Percentiles rank a stretch among this genome's conserved stretches.
These are phyloP conservation scores for Tachypleus tridentatus DNA, from an alignment of 1,140 invertebrate genomes.

Conservation along the genomic window DNA sequence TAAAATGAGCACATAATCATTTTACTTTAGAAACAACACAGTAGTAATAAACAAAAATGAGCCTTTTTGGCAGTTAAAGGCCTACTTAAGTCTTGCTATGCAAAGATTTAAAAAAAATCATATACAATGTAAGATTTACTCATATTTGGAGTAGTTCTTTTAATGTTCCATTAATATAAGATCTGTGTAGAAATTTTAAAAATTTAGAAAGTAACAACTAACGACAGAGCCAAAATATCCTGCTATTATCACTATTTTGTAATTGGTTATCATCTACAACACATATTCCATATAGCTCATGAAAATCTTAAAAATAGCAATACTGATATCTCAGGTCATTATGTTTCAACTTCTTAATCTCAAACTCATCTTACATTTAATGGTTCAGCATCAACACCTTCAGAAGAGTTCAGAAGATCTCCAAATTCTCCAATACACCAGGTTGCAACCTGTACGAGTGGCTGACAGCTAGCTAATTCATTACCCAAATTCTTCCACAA, in stretches of 20 bases:
- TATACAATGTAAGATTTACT: too few relatives aligned
- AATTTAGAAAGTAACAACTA: too few relatives aligned
- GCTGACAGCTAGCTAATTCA: constrained; percentile 50
- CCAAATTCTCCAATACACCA: constrained; percentile 98
- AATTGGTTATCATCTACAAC: background rate
- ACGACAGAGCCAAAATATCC: too few relatives aligned
- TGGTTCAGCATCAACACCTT: constrained; percentile 29
- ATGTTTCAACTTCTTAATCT: background rate
- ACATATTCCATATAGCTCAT: background rate
- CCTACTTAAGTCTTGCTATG: too few relatives aligned
- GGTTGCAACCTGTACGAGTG: constrained; percentile 68
- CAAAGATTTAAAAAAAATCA: too few relatives aligned
- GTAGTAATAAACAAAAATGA: too few relatives aligned
- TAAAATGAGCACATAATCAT: too few relatives aligned
- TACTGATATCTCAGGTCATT: background rate
- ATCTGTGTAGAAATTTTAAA: too few relatives aligned
- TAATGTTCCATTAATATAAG: too few relatives aligned
- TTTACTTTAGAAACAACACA: too few relatives aligned
- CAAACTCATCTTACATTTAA: constrained; percentile 14
- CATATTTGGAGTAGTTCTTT: too few relatives aligned
- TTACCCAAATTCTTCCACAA: constrained; percentile 71
- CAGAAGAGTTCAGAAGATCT: constrained; percentile 56
- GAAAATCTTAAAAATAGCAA: background rate
- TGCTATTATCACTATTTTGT: background rate
- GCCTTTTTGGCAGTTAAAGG: too few relatives aligned